These are phyloP conservation scores for Glossophaga mutica DNA, from an alignment of 2,797 vertebrate species.

Conservation along the genomic window DNA sequence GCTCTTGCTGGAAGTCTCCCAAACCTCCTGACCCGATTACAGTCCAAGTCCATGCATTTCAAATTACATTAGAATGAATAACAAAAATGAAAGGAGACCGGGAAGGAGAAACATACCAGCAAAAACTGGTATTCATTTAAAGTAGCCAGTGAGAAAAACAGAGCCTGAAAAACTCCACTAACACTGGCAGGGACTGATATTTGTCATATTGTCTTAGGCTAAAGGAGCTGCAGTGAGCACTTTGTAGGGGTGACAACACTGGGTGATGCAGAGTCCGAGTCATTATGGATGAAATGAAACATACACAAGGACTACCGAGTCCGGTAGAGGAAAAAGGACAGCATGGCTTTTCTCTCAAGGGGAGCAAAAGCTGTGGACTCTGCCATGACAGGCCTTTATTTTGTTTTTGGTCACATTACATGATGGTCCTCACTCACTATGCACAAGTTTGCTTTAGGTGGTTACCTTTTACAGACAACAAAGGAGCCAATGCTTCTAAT, in stretches of 20 bases:
- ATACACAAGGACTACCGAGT: too few relatives aligned
- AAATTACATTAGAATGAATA: constrained; percentile 68
- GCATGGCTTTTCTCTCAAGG: too few relatives aligned
- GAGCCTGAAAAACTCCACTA: background rate
- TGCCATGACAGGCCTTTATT: too few relatives aligned
- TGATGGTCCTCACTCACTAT: too few relatives aligned
- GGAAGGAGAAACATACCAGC: background rate
- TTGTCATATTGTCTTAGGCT: background rate
- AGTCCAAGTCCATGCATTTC: constrained; percentile 59
- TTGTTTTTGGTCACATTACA: too few relatives aligned
- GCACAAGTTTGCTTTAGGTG: too few relatives aligned
- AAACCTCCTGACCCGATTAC: constrained; percentile 39
- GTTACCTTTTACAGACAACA: too few relatives aligned
- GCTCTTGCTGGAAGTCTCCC: constrained; percentile 47
- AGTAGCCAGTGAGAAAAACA: constrained; percentile 20
- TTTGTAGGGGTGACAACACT: background rate
- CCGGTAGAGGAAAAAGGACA: too few relatives aligned
- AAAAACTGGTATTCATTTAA: constrained; percentile 4
- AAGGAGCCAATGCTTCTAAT: too few relatives aligned
- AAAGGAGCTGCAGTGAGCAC: background rate
- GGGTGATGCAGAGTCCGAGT: background rate
- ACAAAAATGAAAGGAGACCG: constrained; percentile 10
- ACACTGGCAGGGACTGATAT: background rate
- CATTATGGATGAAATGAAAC: too few relatives aligned
- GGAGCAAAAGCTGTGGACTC: too few relatives aligned